phyloP scores from a whole-genome alignment of 1,140 invertebrate genomes.

The Alviniconcha marisindica region DNA sequence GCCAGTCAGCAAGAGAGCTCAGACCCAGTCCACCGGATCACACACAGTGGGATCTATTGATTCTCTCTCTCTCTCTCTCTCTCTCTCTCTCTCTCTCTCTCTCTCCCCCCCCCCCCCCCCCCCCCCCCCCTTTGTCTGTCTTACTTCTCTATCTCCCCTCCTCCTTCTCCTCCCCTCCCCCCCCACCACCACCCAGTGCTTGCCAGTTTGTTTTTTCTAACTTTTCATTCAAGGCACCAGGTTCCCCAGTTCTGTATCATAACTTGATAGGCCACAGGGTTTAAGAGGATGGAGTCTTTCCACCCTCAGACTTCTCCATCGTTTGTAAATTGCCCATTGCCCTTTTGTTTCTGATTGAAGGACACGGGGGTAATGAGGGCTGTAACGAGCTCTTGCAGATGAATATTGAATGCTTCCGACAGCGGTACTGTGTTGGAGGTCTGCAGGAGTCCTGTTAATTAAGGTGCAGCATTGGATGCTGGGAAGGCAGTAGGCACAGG shows the following conservation, averaged over 20 bases:
- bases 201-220: no score
- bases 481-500: constrained; percentile 18
- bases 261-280: no score
- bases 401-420: no score
- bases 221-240: no score
- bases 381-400: no score
- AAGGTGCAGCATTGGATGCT: constrained; percentile 19
- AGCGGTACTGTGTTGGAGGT: background rate
- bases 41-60: background rate
- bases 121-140: background rate
- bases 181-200: background rate
- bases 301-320: background rate
- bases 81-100: constrained; percentile 33
- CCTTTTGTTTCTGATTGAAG: no score
- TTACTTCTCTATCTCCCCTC: constrained; percentile 17
- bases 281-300: no score
- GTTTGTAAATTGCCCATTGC: no score
- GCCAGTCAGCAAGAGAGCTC: background rate
- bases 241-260: no score
- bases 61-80: constrained; percentile 10
- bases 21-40: no score
- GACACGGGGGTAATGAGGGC: no score
- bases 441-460: constrained; percentile 24
- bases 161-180: background rate
- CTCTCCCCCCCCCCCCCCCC: constrained; percentile 3